These are phyloP conservation scores for Mormyrus iriodes DNA, from an alignment of 2,113 vertebrate species.

Conservation along the genomic window DNA sequence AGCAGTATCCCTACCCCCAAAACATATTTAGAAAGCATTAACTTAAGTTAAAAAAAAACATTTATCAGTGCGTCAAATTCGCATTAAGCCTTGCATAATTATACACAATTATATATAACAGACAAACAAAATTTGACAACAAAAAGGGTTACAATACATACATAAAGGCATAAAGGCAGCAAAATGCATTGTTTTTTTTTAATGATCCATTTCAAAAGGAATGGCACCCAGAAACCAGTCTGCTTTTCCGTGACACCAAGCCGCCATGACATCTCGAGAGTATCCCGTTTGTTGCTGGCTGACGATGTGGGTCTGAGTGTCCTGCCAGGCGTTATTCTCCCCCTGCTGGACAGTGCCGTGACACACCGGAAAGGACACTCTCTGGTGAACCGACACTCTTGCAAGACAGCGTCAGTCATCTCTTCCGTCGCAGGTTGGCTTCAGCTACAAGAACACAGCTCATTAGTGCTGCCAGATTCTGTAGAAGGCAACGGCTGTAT, in stretches of 20 bases:
- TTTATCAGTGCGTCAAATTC: not conserved
- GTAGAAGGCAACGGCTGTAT: not conserved
- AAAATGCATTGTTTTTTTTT: not conserved
- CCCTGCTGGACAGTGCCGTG: not conserved
- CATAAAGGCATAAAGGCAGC: not conserved
- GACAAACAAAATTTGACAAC: not conserved
- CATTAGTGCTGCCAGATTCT: not conserved
- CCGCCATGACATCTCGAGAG: not conserved
- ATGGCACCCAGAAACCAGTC: not conserved
- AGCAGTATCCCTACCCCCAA: not conserved
- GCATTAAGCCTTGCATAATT: not conserved
- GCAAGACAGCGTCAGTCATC: constrained; percentile 27
- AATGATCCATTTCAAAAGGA: not conserved
- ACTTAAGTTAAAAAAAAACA: not conserved
- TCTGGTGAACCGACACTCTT: not conserved
- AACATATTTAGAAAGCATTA: not conserved
- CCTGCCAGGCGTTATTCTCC: not conserved
- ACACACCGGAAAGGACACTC: not conserved
- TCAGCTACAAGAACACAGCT: constrained; percentile 48
- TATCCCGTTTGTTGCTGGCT: not conserved
- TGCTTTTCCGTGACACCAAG: not conserved
- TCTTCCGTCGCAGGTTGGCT: constrained; percentile 48
- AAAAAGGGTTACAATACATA: not conserved
- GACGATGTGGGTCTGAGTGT: not conserved
- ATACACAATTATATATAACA: not conserved